Evolutionary conservation across 2,888 invertebrate genomes (phyloP).

Genomic region (Penaeus monodon): DNA sequence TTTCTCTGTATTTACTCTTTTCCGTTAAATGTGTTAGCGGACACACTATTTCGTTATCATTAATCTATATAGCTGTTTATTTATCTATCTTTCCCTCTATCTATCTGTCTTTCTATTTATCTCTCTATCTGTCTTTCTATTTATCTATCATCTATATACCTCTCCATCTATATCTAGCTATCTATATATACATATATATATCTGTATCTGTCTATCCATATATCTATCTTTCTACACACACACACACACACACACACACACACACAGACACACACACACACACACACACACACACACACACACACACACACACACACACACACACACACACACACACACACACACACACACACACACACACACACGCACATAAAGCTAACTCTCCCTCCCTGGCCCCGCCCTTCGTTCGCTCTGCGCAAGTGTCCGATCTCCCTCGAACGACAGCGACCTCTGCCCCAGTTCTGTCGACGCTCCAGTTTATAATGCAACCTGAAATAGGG

Average conservation of each 20-base stretch:
- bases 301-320: not conserved
- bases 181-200: not conserved
- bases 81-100: not conserved
- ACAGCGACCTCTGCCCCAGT: no score
- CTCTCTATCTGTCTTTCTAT: no score
- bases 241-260: not conserved
- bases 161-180: not conserved
- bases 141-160: not conserved
- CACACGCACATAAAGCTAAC: not conserved
- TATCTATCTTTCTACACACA: no score
- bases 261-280: not conserved
- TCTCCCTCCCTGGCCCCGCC: no score
- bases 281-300: not conserved
- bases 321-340: not conserved
- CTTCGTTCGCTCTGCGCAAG: no score
- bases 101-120: not conserved
- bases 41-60: no score
- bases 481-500: no score
- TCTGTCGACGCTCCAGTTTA: no score
- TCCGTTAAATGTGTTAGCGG: no score
- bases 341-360: slow-evolving; percentile 3
- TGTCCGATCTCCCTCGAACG: no score
- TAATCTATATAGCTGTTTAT: no score
- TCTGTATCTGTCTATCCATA: not conserved
- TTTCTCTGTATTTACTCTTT: no score